Evolutionary conservation across 1,140 invertebrate genomes (phyloP).

Genomic region (Saccostrea echinata): DNA sequence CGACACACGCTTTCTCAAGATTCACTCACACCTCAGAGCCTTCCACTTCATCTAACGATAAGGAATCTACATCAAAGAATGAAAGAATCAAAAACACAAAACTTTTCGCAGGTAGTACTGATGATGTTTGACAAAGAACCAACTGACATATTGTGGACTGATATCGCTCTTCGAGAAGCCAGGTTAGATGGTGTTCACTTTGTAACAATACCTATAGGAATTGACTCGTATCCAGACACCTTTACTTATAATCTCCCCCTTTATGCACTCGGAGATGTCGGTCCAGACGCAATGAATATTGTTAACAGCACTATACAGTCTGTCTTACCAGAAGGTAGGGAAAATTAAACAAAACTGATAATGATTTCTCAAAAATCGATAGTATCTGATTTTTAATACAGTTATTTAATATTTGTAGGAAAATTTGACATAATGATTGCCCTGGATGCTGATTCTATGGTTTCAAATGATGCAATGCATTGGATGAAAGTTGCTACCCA

Average conservation of each 20-base stretch:
- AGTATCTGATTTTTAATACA: not conserved
- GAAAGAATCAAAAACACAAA: not conserved
- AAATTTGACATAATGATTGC: not conserved
- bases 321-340: slow-evolving; percentile 3
- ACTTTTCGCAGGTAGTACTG: not conserved
- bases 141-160: not conserved
- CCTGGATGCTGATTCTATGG: not conserved
- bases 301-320: not conserved
- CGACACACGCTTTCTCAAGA: not conserved
- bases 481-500: slow-evolving; percentile 16
- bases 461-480: not conserved
- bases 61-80: not conserved
- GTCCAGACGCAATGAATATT: not conserved
- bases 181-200: not conserved
- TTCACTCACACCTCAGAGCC: not conserved
- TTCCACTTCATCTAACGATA: not conserved
- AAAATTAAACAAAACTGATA: not conserved
- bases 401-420: not conserved
- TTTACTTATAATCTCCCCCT: not conserved
- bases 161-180: not conserved
- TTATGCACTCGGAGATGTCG: not conserved
- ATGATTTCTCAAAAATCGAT: not conserved
- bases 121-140: slow-evolving; percentile 30
- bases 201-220: slow-evolving; percentile 9
- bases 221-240: slow-evolving; percentile 1